These are phyloP conservation scores for Hydrophis major DNA, from an alignment of 2,797 vertebrate genomes.

Conservation along the genomic window DNA sequence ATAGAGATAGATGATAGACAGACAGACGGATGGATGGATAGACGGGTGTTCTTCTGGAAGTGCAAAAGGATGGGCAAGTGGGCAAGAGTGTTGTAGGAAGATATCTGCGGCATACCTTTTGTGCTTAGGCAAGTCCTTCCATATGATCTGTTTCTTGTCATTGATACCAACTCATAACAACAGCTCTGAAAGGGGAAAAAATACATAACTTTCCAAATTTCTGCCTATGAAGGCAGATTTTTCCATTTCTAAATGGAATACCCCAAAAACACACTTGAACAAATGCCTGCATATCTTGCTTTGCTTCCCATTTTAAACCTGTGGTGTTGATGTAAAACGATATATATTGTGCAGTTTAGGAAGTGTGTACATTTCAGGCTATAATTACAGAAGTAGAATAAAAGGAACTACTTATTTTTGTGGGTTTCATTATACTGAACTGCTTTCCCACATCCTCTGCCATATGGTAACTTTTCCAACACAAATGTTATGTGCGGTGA, in stretches of 20 bases:
- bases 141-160: not conserved
- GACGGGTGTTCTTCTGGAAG: not conserved
- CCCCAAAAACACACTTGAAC: slow-evolving; percentile 15
- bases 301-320: slow-evolving; percentile 34
- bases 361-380: slow-evolving; percentile 28
- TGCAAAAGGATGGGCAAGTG: not conserved
- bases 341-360: slow-evolving; percentile 42
- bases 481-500: slow-evolving; percentile 1
- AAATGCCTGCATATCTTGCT: slow-evolving; percentile 11
- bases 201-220: slow-evolving; percentile 5
- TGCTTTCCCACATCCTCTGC: slow-evolving; percentile 53
- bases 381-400: slow-evolving; percentile 46
- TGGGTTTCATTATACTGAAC: slow-evolving; percentile 47
- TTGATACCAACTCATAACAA: not conserved
- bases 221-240: slow-evolving; percentile 18
- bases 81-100: not conserved
- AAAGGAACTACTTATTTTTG: slow-evolving; percentile 52
- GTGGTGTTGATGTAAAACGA: slow-evolving; percentile 34
- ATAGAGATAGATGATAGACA: not conserved
- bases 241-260: slow-evolving; percentile 13
- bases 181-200: not conserved
- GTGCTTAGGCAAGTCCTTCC: not conserved
- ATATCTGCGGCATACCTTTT: not conserved
- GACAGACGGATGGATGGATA: no score
- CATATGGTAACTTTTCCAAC: slow-evolving; percentile 37